Base-by-base conservation (phyloP, 2,888 invertebrate species). In the Tenthredo distinguenda region DNA sequence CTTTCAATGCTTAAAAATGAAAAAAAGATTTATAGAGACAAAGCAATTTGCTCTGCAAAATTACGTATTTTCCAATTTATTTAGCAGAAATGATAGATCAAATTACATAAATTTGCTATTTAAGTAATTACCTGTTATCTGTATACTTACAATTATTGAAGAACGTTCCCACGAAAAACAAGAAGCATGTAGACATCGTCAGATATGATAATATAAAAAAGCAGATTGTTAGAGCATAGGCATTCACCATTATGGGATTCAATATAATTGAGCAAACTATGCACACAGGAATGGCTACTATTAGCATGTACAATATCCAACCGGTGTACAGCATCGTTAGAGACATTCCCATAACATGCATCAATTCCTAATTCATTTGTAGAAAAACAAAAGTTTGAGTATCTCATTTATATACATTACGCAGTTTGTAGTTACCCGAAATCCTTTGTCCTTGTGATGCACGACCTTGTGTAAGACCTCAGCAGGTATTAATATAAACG, bases 401-500 rank as follows among this genome's bases (percentile, higher is more conserved):
- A 50, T 26, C 9, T 31, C 15, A 77, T 34, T 50, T 10, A 62
- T 62, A 31, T 18, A 58, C 37, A n/a, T n/a, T 21, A n/a, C 5
- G 18, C 26, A 21, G 21, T 7, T 2, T 74, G 10, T 37, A 77
- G 21, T 89, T 65, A 89, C 89, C 77, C 87, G 87, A 31, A 89
- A 89, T 50, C 89, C 89, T 62, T 87, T 87, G 74, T 87, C 58
- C 71, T 88, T 88, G 40, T 89, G 87, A n/a, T 87, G 87, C 26
- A 89, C 86, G 1, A 85, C 81, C 68, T 87, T 88, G 47, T 71
- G 76, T 84, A 89, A 77, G 4, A 87, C 87, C 6, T 85, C 65
- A n/a, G 82, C 62, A 18, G 89, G 87, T 74, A 86, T 71, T 2
- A 88, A 77, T 12, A 88, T 43, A 55, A 88, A 88, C 31, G 87